Base-by-base conservation (phyloP, 2,797 vertebrate genomes). In the Oreochromis mossambicus region DNA sequence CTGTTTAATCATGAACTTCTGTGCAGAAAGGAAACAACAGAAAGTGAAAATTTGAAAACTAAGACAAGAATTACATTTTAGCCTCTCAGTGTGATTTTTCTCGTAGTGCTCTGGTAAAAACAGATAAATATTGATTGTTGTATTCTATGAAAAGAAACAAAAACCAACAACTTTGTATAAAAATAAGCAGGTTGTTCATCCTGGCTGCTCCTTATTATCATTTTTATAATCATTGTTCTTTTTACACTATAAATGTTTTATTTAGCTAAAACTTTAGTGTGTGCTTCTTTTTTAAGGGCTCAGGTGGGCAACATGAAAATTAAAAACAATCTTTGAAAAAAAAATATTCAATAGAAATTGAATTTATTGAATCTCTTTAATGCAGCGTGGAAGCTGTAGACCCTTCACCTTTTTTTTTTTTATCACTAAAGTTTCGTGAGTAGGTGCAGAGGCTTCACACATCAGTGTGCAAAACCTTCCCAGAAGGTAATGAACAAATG, bases 141-240 rank as follows among this genome's bases (percentile, higher is more conserved):
- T 88, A 90, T 87, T 94, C 90, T 95, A 95, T 95, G 90, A 95
- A 95, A 96, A 24, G n/a, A 24, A 24, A 24, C 24, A 24, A 24
- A 94, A 34, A 61, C 3, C 32, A 36, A 94, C 83, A 94, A 93
- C 87, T 91, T 92, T 91, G 90, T 96, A 95, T 94, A 95, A 96
- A 96, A 96, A 96, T 94, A 96, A 94, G 92, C 92, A 91, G 92
- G 87, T 91, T 92, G 78, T 92, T 94, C 82, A 90, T 87, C 91
- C 88, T 89, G 83, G 76, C 86, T 88, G 88, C 85, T 89, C 68
- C 87, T 77, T 90, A 84, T 88, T 81, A 85, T 88, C 54, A 52
- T 77, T 83, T 82, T 84, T 83, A 87, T 89, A 80, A 88, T 83
- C 32, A 56, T 43, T 88, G 83, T 87, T 77, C 46, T 83, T 91